These are phyloP conservation scores for Griposia aprilina DNA, from an alignment of 2,888 invertebrate genomes.

Conservation along the genomic window DNA sequence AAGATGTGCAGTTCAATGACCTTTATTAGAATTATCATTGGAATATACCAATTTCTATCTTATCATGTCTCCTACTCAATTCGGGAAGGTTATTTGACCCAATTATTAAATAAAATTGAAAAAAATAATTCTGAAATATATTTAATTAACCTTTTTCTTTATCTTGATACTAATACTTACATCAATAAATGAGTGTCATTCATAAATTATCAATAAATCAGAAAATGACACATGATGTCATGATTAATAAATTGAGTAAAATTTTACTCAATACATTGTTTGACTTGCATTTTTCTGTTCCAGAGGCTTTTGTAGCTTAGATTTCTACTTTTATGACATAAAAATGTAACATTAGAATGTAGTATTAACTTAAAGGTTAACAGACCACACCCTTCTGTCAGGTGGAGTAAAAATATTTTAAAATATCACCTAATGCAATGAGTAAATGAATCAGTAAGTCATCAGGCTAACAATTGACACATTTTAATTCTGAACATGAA, in stretches of 20 bases:
- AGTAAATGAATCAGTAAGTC: constrained; percentile 30
- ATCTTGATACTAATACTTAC: not conserved
- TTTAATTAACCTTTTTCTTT: constrained; percentile 12
- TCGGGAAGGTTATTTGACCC: constrained; percentile 62
- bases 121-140: not conserved
- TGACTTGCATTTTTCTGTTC: constrained; percentile 25
- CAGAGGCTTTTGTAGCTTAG: constrained; percentile 30
- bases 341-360: constrained; percentile 28
- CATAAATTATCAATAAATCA: constrained; percentile 40
- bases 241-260: constrained; percentile 23
- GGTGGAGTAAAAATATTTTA: constrained; percentile 23
- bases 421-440: constrained; percentile 17
- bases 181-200: constrained; percentile 41
- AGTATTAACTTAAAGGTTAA: constrained; percentile 51
- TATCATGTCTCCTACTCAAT: constrained; percentile 62
- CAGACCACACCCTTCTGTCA: constrained; percentile 65
- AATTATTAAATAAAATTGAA: constrained; percentile 41
- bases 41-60: constrained; percentile 68
- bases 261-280: constrained; percentile 20
- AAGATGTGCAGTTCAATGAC: constrained; percentile 74
- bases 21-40: constrained; percentile 76
- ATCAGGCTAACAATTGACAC: constrained; percentile 25
- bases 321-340: constrained; percentile 39
- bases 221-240: constrained; percentile 55
- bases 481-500: constrained; percentile 43